Evolutionary conservation across 2,888 invertebrate genomes (phyloP).

Genomic region (Callosobruchus maculatus): DNA sequence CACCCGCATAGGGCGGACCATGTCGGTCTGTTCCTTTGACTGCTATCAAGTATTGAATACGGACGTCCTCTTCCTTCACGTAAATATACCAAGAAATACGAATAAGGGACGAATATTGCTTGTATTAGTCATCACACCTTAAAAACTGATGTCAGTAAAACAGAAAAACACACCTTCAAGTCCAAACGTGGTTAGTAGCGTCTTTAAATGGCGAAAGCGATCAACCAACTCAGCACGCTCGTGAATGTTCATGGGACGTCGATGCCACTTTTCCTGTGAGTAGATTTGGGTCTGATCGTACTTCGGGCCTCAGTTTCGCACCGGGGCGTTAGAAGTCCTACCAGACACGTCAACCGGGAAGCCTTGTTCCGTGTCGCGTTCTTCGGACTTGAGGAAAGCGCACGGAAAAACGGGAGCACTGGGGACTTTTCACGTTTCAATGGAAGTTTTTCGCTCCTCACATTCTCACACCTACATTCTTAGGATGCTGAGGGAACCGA

Average conservation of each 20-base stretch:
- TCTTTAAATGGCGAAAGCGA: background rate
- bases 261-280: background rate
- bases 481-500: conserved; percentile 10
- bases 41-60: too few species aligned
- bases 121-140: background rate
- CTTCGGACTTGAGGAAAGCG: conserved; percentile 51
- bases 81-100: too few species aligned
- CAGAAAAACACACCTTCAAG: background rate
- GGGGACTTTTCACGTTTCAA: conserved; percentile 31
- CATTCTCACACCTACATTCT: conserved; percentile 18
- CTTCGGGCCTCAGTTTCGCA: conserved; percentile 7
- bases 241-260: background rate
- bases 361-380: conserved; percentile 33
- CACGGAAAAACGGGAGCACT: conserved; percentile 33
- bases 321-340: conserved; percentile 14
- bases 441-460: conserved; percentile 16
- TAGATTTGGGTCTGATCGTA: conserved; percentile 16
- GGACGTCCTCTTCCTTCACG: too few species aligned
- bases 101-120: too few species aligned
- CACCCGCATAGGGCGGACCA: too few species aligned
- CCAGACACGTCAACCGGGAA: conserved; percentile 30
- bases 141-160: background rate
- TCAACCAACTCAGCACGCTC: background rate
- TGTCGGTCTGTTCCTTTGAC: too few species aligned
- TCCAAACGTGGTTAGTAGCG: background rate